phyloP scores from a whole-genome alignment of 2,888 invertebrate species.

The Gymnosoma rotundatum region DNA sequence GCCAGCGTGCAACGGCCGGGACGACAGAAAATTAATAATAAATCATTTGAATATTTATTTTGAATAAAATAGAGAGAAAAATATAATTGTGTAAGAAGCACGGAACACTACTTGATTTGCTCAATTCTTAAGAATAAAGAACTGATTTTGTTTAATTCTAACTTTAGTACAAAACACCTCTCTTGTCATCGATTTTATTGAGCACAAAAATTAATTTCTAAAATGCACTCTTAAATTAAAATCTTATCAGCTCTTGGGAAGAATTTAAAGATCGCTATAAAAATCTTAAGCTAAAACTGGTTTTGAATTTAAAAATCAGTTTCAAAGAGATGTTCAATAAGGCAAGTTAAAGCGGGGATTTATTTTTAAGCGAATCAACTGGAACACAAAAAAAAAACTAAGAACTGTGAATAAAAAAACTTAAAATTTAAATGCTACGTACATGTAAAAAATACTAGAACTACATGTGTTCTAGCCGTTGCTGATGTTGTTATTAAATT shows the following conservation, averaged over 20 bases:
- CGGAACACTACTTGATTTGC: too few relatives aligned
- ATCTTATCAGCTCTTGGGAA: constrained; percentile 23
- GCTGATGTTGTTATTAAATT: not conserved
- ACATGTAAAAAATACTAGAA: constrained; percentile 8
- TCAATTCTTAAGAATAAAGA: too few relatives aligned
- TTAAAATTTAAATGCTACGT: not conserved
- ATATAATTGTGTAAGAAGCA: too few relatives aligned
- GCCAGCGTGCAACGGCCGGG: too few relatives aligned
- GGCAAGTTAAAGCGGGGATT: constrained; percentile 35
- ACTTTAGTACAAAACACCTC: not conserved
- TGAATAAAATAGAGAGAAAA: too few relatives aligned
- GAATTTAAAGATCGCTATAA: not conserved
- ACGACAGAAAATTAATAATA: too few relatives aligned
- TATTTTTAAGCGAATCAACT: not conserved
- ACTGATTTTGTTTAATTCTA: too few relatives aligned
- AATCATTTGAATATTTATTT: too few relatives aligned
- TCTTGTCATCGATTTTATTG: not conserved
- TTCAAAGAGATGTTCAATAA: constrained; percentile 28
- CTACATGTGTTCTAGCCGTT: constrained; percentile 27
- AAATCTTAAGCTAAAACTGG: constrained; percentile 31
- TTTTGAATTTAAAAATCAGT: constrained; percentile 30
- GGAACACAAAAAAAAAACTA: constrained; percentile 9
- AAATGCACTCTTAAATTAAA: not conserved
- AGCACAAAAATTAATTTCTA: not conserved
- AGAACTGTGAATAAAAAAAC: constrained; percentile 12